A percentile compares a stretch with the other conserved stretches of the same genome.
Conservation (phyloP, 2,113 vertebrate genomes). For the Sprattus sprattus region DNA sequence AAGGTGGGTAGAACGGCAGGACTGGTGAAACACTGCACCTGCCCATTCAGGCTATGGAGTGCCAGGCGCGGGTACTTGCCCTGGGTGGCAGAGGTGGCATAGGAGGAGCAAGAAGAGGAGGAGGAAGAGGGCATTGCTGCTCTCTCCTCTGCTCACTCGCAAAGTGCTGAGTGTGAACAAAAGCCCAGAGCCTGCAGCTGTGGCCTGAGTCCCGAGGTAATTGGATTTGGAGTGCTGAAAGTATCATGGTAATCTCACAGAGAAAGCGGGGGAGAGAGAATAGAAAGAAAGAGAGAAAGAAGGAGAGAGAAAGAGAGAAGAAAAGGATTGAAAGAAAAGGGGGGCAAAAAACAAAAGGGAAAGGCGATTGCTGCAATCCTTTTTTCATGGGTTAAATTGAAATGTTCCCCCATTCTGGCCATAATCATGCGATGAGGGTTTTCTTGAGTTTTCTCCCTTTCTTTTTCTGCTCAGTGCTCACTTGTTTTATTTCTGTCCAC, state of each 20-base stretch:
- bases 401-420: slow-evolving; percentile 38
- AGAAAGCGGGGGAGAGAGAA: not conserved
- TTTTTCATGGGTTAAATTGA: slow-evolving; percentile 46
- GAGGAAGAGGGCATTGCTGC: too few species aligned
- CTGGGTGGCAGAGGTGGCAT: not conserved
- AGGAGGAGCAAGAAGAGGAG: slow-evolving; percentile 37
- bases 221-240: not conserved
- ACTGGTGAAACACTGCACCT: too few species aligned
- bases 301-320: not conserved
- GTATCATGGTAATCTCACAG: slow-evolving; percentile 6
- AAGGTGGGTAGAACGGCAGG: not conserved
- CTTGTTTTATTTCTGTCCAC: too few species aligned
- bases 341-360: not conserved
- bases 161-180: slow-evolving; percentile 16
- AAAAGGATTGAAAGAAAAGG: not conserved
- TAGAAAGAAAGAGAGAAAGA: not conserved
- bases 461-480: too few species aligned
- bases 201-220: not conserved
- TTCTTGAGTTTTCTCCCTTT: too few species aligned
- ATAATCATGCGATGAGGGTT: not conserved
- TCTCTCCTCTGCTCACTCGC: too few species aligned
- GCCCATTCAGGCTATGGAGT: too few species aligned
- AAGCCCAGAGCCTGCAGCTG: too few species aligned
- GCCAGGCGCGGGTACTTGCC: too few species aligned
- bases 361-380: slow-evolving; percentile 59